Evolutionary conservation across 2,888 invertebrate genomes (phyloP).

Genomic region (Meteorus cinctellus): DNA sequence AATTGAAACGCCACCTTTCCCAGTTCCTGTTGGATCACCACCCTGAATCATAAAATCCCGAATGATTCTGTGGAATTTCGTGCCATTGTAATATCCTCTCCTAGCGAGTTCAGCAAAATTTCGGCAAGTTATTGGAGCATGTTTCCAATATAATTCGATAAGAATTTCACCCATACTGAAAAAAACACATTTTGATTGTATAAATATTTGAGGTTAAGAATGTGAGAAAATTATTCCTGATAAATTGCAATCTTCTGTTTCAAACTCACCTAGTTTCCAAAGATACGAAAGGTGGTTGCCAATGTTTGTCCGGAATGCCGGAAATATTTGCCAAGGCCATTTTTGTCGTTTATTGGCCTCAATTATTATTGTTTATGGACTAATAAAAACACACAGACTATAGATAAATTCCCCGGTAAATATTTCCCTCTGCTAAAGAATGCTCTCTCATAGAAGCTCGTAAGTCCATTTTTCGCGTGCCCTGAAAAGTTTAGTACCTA

Average conservation of each 20-base stretch:
- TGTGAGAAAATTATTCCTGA: neutral
- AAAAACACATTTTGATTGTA: slow-evolving; percentile 48
- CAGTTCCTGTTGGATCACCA: slow-evolving; percentile 98
- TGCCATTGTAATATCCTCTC: slow-evolving; percentile 96
- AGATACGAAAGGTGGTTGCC: slow-evolving; percentile 90
- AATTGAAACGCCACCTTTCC: slow-evolving; percentile 96
- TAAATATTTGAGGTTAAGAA: slow-evolving; percentile 24
- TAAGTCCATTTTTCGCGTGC: too few species aligned
- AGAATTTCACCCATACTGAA: slow-evolving; percentile 93
- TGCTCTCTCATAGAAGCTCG: too few species aligned
- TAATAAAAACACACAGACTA: neutral
- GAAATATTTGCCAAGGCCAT: slow-evolving; percentile 75
- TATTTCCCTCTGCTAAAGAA: neutral
- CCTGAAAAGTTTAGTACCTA: too few species aligned
- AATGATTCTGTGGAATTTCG: slow-evolving; percentile 97
- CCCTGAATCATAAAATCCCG: slow-evolving; percentile 94
- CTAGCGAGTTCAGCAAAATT: slow-evolving; percentile 97
- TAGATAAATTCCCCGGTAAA: neutral
- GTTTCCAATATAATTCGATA: slow-evolving; percentile 98
- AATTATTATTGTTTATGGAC: neutral
- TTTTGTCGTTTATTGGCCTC: neutral
- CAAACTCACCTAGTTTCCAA: slow-evolving; percentile 87
- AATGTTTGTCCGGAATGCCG: slow-evolving; percentile 90
- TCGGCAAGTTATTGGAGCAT: slow-evolving; percentile 96
- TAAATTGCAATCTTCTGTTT: neutral